Evolutionary conservation across 2,888 invertebrate species (phyloP).

Genomic region (Panzeria rudis): DNA sequence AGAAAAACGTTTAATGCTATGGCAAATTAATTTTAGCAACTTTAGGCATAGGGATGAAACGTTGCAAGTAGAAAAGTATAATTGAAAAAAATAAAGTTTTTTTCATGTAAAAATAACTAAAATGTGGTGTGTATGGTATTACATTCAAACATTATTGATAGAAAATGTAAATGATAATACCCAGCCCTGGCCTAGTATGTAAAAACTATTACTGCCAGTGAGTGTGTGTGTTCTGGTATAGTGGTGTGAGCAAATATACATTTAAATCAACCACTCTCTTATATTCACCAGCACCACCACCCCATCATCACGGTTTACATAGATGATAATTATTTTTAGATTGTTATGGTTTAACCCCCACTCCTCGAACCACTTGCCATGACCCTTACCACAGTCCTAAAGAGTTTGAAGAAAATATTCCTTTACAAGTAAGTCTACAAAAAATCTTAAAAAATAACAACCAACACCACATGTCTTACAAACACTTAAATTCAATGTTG

Average conservation of each 20-base stretch:
- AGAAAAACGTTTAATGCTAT: conserved; percentile 36
- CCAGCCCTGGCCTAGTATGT: neutral
- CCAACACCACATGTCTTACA: conserved; percentile 14
- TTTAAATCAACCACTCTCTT: conserved; percentile 20
- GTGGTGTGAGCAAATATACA: conserved; percentile 29
- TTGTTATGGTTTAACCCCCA: conserved; percentile 25
- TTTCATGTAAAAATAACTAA: neutral
- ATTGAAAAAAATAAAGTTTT: conserved; percentile 1
- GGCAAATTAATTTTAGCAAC: conserved; percentile 53
- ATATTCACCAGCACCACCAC: conserved; percentile 6
- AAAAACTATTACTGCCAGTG: conserved; percentile 17
- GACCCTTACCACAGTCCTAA: conserved; percentile 21
- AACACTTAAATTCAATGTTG: conserved; percentile 15
- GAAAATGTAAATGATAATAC: neutral
- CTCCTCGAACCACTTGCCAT: conserved; percentile 34
- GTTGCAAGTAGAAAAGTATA: neutral
- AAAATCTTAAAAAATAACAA: conserved; percentile 15
- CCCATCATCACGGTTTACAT: conserved; percentile 46
- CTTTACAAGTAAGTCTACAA: conserved; percentile 27
- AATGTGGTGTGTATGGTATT: neutral
- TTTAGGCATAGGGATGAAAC: conserved; percentile 23
- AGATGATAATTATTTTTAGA: conserved; percentile 69
- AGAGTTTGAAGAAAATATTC: conserved; percentile 38
- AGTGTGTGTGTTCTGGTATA: neutral
- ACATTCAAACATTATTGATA: conserved; percentile 1